A percentile compares a stretch with the other conserved stretches of the same genome.
These are phyloP conservation scores for Apodemia zela DNA, from an alignment of 2,888 invertebrate species.

Conservation along the genomic window DNA sequence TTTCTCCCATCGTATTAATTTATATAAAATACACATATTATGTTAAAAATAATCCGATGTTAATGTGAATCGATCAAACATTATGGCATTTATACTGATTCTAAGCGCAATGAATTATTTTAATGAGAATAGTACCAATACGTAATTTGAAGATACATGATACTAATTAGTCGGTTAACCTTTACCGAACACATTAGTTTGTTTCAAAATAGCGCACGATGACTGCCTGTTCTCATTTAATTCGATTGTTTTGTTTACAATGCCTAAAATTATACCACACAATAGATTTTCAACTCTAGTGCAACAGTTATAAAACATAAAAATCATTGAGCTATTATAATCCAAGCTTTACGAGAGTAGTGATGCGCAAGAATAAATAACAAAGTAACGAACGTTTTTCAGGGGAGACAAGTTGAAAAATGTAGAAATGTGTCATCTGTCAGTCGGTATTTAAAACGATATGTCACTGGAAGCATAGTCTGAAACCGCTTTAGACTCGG, in stretches of 20 bases:
- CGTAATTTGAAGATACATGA: constrained; percentile 31
- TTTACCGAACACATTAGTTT: constrained; percentile 52
- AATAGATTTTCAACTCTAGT: constrained; percentile 37
- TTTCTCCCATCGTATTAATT: too few species aligned
- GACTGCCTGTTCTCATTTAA: constrained; percentile 59
- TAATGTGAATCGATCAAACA: neutral
- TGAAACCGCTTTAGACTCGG: constrained; percentile 53
- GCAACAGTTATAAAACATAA: constrained; percentile 38
- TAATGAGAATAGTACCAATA: constrained; percentile 20
- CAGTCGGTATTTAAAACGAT: constrained; percentile 78
- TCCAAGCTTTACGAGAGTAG: constrained; percentile 41
- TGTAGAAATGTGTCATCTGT: constrained; percentile 80
- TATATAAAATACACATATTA: too few species aligned
- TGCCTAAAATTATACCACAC: constrained; percentile 23
- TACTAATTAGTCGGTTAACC: constrained; percentile 52
- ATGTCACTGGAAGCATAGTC: constrained; percentile 62
- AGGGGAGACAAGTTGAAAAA: constrained; percentile 78
- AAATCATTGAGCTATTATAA: constrained; percentile 34
- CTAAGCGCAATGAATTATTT: constrained; percentile 2
- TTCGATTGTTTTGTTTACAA: constrained; percentile 43
- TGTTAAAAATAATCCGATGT: too few species aligned
- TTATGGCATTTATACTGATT: neutral
- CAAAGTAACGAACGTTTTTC: constrained; percentile 59
- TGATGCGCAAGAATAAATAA: constrained; percentile 60
- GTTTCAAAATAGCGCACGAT: constrained; percentile 52